Base-by-base conservation (phyloP, 2,797 vertebrate species). In the Atherinosoma microstoma region DNA sequence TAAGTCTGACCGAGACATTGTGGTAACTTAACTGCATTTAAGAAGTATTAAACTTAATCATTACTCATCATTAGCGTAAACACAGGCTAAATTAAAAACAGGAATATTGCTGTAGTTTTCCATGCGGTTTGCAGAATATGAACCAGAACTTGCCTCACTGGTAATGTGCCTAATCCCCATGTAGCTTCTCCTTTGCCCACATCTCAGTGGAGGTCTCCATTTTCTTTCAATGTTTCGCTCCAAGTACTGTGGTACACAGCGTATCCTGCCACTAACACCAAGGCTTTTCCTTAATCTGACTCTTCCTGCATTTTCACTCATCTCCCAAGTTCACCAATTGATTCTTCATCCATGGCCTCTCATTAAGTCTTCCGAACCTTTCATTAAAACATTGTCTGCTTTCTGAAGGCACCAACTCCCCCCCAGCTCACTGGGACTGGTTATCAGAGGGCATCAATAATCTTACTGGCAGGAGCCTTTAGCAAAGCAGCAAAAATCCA, bases 91-190 rank as follows among this genome's bases (percentile, higher is more conserved):
- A 36, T 70, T 35, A 66, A 36, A 76, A 79, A 54, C 10, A 24
- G 49, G 27, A 79, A 54, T 20, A 7, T 24, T 63, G 57, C 60
- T 67, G 78, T 82, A 15, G 64, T 87, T 92, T 93, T 91, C 87
- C 83, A 34, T 60, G 27, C 13, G 5, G 64, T 83, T 3, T 80
- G 80, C 83, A 80, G 70, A 77, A 75, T 64, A 22, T 45, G 51
- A 83, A 51, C 78, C 83, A 67, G 58, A 4, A 42, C 64, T 60
- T 38, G 75, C 38, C 47, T 76, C 64, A 54, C 30, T 69, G 82
- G 67, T 73, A 49, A 64, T 62, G 58, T 22, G 18, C 70, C 61
- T 78, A 74, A 86, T 76, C 79, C 78, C 45, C 67, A 47, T 22
- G 24, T 63, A 79, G 32, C 72, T 29, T 70, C 56, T 64, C 68